phyloP scores from a whole-genome alignment of 2,888 invertebrate genomes.

The Ormyrus pomaceus region DNA sequence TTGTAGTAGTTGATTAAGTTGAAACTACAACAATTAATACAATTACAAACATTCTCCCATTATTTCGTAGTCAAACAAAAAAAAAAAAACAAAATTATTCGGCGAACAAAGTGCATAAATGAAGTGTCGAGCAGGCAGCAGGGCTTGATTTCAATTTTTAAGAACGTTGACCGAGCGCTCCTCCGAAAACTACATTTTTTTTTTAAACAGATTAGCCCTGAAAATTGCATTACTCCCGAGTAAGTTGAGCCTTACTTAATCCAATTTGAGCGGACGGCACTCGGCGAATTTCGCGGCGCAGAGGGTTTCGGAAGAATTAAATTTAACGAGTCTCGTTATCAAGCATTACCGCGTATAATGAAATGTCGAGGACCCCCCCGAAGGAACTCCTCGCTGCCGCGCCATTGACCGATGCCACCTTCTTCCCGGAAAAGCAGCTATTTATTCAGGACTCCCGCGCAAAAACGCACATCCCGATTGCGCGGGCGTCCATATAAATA shows the following conservation, averaged over 20 bases:
- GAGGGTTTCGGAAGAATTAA: conserved; percentile 22
- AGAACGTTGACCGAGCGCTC: no score
- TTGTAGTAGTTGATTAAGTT: no score
- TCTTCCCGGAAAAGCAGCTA: no score
- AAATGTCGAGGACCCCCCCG: conserved; percentile 5
- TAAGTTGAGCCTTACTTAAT: conserved; percentile 41
- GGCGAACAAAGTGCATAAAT: no score
- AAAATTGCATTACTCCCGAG: conserved; percentile 29
- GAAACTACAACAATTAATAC: no score
- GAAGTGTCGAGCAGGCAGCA: no score
- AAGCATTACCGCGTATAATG: conserved; percentile 18
- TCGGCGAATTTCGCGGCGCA: neutral
- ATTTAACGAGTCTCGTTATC: conserved; percentile 36
- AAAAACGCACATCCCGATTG: no score
- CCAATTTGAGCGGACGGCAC: conserved; percentile 41
- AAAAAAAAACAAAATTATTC: no score
- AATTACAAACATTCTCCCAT: no score
- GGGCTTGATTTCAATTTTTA: conserved; percentile 1
- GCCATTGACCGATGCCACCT: no score
- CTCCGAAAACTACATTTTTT: neutral
- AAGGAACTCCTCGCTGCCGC: neutral
- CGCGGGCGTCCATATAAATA: neutral
- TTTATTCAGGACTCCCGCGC: no score
- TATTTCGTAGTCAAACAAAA: no score
- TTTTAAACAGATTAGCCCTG: neutral